Evolutionary conservation across 2,888 invertebrate genomes (phyloP).

Genomic region (Creontiades dilutus): DNA sequence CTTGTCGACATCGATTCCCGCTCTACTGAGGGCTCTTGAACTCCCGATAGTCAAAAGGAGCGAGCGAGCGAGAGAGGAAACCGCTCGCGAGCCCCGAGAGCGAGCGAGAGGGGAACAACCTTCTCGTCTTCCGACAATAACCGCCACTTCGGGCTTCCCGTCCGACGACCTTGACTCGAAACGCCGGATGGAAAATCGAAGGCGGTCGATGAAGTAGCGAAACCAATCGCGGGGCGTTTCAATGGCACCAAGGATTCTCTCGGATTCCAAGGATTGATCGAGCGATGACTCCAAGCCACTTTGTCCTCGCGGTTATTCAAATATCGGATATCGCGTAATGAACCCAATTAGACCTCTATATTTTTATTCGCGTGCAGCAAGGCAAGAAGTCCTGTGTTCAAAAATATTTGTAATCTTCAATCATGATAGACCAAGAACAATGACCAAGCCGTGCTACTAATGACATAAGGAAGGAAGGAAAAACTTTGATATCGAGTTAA

Average conservation of each 20-base stretch:
- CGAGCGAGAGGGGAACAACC: background rate
- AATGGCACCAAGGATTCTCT: conserved; percentile 18
- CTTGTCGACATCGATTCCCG: background rate
- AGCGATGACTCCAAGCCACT: conserved; percentile 14
- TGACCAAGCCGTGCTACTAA: no score
- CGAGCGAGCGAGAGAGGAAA: conserved; percentile 11
- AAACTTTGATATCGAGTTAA: no score
- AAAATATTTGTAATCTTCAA: no score
- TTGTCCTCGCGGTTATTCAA: background rate
- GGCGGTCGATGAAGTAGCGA: conserved; percentile 40
- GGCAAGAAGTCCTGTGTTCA: no score
- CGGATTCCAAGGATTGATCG: background rate
- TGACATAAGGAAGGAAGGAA: no score
- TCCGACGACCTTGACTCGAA: conserved; percentile 22
- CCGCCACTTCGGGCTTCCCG: conserved; percentile 37
- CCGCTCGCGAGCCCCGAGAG: background rate
- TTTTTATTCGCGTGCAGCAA: no score
- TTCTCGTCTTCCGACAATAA: background rate
- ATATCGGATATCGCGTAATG: background rate
- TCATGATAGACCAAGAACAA: no score
- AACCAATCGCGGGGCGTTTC: conserved; percentile 37
- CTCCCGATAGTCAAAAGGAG: background rate
- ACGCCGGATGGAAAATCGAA: conserved; percentile 31
- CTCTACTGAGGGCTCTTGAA: conserved; percentile 39
- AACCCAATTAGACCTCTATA: background rate